These are phyloP conservation scores for Pimpla rufipes DNA, from an alignment of 2,888 invertebrate genomes.

Conservation along the genomic window DNA sequence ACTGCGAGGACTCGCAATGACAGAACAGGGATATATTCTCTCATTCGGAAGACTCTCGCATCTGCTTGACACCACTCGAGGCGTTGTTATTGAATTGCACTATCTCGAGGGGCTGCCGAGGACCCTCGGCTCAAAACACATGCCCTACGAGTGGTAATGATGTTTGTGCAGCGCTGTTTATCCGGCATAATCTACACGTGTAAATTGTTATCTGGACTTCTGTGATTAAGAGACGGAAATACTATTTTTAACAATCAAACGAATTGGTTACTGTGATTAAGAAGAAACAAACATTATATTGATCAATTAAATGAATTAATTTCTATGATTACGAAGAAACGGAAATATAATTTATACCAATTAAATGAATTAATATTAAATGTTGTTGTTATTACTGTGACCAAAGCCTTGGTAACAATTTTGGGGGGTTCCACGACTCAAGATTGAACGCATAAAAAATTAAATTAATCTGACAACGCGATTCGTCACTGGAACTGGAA, in stretches of 20 bases:
- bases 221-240: not conserved
- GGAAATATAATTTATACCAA: too few species aligned
- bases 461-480: conserved; percentile 11
- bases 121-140: not conserved
- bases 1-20: conserved; percentile 16
- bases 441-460: not conserved
- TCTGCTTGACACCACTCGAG: conserved; percentile 54
- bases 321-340: too few species aligned
- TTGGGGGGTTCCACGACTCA: too few species aligned
- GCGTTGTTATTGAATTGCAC: conserved; percentile 57
- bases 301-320: too few species aligned
- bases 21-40: conserved; percentile 17
- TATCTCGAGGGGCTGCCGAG: conserved; percentile 43
- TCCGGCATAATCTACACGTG: conserved; percentile 10
- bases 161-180: not conserved
- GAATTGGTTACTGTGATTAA: not conserved
- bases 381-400: too few species aligned
- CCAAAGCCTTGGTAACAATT: too few species aligned
- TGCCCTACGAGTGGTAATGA: not conserved
- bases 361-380: too few species aligned
- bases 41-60: conserved; percentile 52
- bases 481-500: conserved; percentile 39
- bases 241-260: not conserved
- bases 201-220: not conserved
- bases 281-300: too few species aligned